Conservation (phyloP, 2,888 invertebrate species). For the Ametastegia equiseti region DNA sequence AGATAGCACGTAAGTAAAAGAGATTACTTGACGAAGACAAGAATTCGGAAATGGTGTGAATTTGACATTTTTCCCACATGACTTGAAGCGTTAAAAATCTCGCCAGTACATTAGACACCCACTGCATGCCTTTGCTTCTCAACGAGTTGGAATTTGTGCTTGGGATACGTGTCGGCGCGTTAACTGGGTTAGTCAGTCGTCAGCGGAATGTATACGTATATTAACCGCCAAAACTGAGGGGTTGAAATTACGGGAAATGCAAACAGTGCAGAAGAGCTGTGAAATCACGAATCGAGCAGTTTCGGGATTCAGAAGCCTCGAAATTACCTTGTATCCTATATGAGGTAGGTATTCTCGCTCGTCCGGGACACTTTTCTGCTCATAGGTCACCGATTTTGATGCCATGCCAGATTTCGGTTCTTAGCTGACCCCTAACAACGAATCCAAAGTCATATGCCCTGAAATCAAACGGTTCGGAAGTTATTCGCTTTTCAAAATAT, state of each 20-base stretch:
- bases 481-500: no score
- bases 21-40: neutral
- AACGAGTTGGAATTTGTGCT: neutral
- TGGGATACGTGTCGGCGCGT: constrained; percentile 16
- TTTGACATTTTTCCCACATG: neutral
- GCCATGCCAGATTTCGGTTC: no score
- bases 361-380: no score
- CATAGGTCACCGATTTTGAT: no score
- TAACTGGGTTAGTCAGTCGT: constrained; percentile 22
- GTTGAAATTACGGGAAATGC: constrained; percentile 9
- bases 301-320: neutral
- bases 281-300: constrained; percentile 5
- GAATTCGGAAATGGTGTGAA: neutral
- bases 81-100: neutral
- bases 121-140: neutral
- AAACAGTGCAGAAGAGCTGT: neutral
- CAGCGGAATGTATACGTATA: neutral
- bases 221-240: constrained; percentile 7
- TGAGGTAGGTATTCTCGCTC: no score
- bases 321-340: neutral
- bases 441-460: no score
- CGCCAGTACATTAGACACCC: neutral
- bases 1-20: no score
- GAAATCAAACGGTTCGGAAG: no score
- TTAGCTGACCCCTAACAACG: no score